These are phyloP conservation scores for Elachura formosa DNA, from an alignment of 2,113 vertebrate genomes.

Conservation along the genomic window DNA sequence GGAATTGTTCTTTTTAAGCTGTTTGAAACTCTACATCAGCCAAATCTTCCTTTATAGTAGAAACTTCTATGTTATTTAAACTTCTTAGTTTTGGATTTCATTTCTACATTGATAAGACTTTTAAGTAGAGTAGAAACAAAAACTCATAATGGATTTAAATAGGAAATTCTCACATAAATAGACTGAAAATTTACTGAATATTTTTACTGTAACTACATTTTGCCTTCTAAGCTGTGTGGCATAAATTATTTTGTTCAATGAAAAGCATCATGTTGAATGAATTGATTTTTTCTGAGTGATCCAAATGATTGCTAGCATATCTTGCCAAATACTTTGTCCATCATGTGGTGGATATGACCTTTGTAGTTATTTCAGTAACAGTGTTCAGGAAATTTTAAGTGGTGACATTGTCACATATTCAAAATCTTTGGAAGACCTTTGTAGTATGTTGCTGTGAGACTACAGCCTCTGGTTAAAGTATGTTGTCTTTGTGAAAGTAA, in stretches of 20 bases:
- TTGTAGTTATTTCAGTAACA: background rate
- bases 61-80: background rate
- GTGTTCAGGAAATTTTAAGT: background rate
- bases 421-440: background rate
- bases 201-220: background rate
- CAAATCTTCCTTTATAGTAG: background rate
- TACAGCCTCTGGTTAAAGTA: background rate
- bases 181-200: background rate
- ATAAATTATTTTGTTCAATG: background rate
- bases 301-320: background rate
- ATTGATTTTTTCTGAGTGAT: background rate
- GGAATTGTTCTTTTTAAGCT: background rate
- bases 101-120: constrained; percentile 12
- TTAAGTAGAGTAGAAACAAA: constrained; percentile 1
- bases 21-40: background rate
- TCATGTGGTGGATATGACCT: background rate
- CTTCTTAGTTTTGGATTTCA: background rate
- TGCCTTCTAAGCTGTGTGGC: background rate
- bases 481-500: background rate
- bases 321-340: background rate
- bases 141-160: background rate
- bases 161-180: background rate
- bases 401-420: background rate
- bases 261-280: background rate
- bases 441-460: background rate